Conservation (phyloP, 2,113 vertebrate genomes). For the Malurus elegans region DNA sequence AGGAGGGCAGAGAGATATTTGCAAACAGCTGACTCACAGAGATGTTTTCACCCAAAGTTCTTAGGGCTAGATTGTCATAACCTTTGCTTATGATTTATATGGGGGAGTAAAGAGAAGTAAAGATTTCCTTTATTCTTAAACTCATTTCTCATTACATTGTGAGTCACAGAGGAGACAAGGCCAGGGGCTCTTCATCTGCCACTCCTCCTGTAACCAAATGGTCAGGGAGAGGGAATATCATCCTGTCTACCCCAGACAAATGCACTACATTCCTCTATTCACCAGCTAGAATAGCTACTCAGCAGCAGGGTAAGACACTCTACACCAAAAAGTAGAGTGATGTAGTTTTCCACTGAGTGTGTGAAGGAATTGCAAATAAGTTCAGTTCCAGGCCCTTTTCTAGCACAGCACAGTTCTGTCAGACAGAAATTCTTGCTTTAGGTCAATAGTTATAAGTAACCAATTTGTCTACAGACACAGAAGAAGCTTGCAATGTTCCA, state of each 20-base stretch:
- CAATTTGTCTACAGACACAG: neutral
- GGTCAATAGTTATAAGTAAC: neutral
- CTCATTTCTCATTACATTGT: neutral
- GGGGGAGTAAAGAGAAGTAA: neutral
- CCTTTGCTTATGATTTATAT: neutral
- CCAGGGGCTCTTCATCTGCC: neutral
- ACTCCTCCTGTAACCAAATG: neutral
- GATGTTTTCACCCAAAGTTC: neutral
- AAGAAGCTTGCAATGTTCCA: neutral
- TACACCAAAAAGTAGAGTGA: neutral
- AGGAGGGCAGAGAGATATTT: neutral
- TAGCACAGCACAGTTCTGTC: neutral
- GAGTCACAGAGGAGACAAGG: neutral
- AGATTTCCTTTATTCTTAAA: neutral
- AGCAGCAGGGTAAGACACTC: neutral
- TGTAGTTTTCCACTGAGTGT: neutral
- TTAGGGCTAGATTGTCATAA: neutral
- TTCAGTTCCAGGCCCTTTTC: neutral
- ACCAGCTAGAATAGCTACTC: neutral
- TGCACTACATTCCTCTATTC: neutral
- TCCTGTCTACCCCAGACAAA: neutral
- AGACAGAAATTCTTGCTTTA: neutral
- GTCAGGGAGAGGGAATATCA: neutral
- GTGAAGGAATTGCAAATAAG: neutral
- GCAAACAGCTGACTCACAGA: constrained; percentile 16